Evolutionary conservation across 2,797 vertebrate species (phyloP).

Genomic region (Gymnothorax reevesii): DNA sequence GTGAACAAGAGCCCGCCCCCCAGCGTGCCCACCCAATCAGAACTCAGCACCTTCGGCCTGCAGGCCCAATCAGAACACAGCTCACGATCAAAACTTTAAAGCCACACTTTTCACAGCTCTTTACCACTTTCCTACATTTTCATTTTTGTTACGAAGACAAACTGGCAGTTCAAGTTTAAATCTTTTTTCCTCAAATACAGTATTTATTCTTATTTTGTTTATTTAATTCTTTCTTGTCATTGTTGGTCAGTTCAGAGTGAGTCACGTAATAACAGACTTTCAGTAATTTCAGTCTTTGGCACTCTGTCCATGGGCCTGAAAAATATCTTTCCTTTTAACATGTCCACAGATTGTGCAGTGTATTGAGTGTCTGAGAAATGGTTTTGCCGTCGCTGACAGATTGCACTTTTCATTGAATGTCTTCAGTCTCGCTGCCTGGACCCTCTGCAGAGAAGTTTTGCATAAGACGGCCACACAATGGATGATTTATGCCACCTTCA

Average conservation of each 20-base stretch:
- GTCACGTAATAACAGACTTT: neutral
- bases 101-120: neutral
- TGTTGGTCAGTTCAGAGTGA: neutral
- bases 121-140: neutral
- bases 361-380: neutral
- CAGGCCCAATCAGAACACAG: neutral
- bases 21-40: neutral
- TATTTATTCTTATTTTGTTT: neutral
- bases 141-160: neutral
- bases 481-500: neutral
- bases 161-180: neutral
- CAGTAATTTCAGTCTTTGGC: neutral
- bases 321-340: too few species aligned
- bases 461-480: neutral
- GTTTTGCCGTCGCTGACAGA: neutral
- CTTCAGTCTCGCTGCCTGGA: neutral
- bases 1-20: constrained; percentile 60
- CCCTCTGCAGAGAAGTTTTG: neutral
- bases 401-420: neutral
- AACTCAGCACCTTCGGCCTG: neutral
- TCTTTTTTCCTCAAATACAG: neutral
- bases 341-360: too few species aligned
- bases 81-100: too few species aligned
- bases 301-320: neutral
- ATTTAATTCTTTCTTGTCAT: neutral